These are phyloP conservation scores for Semnopithecus entellus DNA, from an alignment of 2,113 vertebrate genomes.

Conservation along the genomic window DNA sequence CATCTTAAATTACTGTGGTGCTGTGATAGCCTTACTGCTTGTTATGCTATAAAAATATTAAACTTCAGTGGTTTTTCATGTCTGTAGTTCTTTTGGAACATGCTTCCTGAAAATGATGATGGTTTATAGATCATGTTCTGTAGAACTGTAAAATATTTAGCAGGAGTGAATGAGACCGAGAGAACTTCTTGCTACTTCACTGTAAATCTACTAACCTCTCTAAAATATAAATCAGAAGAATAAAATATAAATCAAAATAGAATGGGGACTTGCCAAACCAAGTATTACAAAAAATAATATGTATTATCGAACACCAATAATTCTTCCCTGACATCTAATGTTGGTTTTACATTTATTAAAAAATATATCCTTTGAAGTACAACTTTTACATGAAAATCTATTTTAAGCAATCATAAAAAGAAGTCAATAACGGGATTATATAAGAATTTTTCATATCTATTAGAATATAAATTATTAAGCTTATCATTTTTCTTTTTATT, in stretches of 20 bases:
- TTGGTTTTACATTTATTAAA: neutral
- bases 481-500: neutral
- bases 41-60: neutral
- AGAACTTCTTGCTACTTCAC: neutral
- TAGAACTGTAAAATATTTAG: conserved; percentile 30
- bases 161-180: neutral
- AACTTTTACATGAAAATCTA: neutral
- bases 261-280: neutral
- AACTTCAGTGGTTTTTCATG: neutral
- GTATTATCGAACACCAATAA: neutral
- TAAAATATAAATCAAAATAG: neutral
- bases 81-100: neutral
- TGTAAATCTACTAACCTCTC: neutral
- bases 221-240: conserved; percentile 48
- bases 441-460: neutral
- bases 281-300: neutral
- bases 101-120: neutral
- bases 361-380: neutral
- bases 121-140: neutral
- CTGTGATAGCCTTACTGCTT: neutral
- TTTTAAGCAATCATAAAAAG: neutral
- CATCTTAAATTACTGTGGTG: neutral
- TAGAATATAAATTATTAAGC: neutral
- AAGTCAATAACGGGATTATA: neutral
- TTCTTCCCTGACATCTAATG: neutral